Evolutionary conservation across 2,888 invertebrate species (phyloP).

Genomic region (Heliconius charithonia): DNA sequence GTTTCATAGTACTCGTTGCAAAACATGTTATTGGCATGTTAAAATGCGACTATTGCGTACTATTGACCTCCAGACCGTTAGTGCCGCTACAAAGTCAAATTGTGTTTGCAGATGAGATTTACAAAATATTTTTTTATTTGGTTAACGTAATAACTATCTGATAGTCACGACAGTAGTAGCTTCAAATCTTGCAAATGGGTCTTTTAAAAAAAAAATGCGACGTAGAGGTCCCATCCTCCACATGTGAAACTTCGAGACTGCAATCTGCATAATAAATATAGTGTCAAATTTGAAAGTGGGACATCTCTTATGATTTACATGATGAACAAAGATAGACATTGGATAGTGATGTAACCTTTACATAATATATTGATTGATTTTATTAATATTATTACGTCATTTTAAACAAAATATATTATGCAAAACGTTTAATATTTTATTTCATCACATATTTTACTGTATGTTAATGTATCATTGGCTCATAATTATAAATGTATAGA

Average conservation of each 20-base stretch:
- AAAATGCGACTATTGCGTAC: constrained; percentile 17
- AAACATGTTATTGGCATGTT: constrained; percentile 26
- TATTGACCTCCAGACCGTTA: constrained; percentile 24
- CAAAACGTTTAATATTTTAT: neutral
- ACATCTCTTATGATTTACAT: no score
- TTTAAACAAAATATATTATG: neutral
- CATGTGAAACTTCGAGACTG: neutral
- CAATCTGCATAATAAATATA: no score
- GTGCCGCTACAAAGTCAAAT: constrained; percentile 2
- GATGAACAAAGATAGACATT: no score
- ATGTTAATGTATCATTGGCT: neutral
- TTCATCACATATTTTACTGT: neutral
- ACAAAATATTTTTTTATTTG: neutral
- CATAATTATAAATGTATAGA: neutral
- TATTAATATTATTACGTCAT: neutral
- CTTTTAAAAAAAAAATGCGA: no score
- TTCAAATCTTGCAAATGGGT: neutral
- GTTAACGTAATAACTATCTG: neutral
- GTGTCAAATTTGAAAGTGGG: no score
- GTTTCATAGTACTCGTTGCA: constrained; percentile 16
- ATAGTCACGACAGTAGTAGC: neutral
- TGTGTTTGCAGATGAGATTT: constrained; percentile 3
- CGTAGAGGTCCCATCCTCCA: neutral
- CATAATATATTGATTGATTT: no score
- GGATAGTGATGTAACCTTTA: neutral